phyloP scores from a whole-genome alignment of 2,888 invertebrate species.

The Phengaris arion region DNA sequence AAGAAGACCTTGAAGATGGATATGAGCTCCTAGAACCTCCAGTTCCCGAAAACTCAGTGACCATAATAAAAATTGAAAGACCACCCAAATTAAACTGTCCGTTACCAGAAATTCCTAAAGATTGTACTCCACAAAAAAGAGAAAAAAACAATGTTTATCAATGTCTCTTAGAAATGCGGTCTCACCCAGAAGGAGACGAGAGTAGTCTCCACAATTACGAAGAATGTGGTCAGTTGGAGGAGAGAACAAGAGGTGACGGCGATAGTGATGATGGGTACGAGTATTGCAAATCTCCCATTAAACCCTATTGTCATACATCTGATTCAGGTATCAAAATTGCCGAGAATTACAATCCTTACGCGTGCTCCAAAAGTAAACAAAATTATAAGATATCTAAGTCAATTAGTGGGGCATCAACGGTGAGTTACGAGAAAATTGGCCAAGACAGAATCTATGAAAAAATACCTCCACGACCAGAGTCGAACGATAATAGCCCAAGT shows the following conservation, averaged over 20 bases:
- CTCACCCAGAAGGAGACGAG: slow-evolving; percentile 73
- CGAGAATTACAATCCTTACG: slow-evolving; percentile 70
- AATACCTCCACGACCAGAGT: slow-evolving; percentile 61
- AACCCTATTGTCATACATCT: slow-evolving; percentile 67
- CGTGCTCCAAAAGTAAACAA: slow-evolving; percentile 51
- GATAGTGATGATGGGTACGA: slow-evolving; percentile 76
- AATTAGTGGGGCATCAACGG: slow-evolving; percentile 69
- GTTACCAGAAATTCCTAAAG: slow-evolving; percentile 72
- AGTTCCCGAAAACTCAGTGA: slow-evolving; percentile 58
- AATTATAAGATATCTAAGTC: slow-evolving; percentile 69
- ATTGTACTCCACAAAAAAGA: slow-evolving; percentile 40
- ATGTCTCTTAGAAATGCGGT: slow-evolving; percentile 69
- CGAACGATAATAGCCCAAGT: slow-evolving; percentile 65
- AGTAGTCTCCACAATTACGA: slow-evolving; percentile 78
- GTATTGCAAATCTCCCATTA: slow-evolving; percentile 71
- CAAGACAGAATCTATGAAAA: slow-evolving; percentile 73
- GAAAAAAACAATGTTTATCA: slow-evolving; percentile 68
- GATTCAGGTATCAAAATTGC: slow-evolving; percentile 75
- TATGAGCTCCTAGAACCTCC: slow-evolving; percentile 71
- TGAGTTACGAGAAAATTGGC: slow-evolving; percentile 73
- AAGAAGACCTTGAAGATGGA: slow-evolving; percentile 60
- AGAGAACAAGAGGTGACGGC: slow-evolving; percentile 69
- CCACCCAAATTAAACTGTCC: slow-evolving; percentile 72
- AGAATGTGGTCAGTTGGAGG: slow-evolving; percentile 67
- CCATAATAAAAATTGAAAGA: slow-evolving; percentile 56